Conservation (phyloP, 2,113 vertebrate species). For the mouse (Mus musculus) region GRCm39 chr11:48110001-48110500, state of each 20-base stretch:
- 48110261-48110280: background rate
- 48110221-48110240: background rate
- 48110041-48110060: no score
- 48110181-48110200: background rate
- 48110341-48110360: background rate
- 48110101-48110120: background rate
- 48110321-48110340: background rate
- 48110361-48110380: background rate
- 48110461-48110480: background rate
- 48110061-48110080: background rate
- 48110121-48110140: background rate
- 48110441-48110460: background rate
- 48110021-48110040: background rate
- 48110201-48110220: background rate
- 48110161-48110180: background rate
- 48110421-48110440: background rate
- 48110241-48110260: background rate
- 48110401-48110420: slow-evolving; percentile 35
- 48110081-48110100: background rate
- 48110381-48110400: slow-evolving; percentile 38
- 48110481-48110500: background rate
- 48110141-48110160: background rate
- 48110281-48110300: background rate
- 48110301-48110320: background rate
- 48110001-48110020: background rate